A percentile compares a stretch with the other conserved stretches of the same genome.
Conservation (phyloP, 2,888 invertebrate species). For the Oxyteleia sp. region DNA sequence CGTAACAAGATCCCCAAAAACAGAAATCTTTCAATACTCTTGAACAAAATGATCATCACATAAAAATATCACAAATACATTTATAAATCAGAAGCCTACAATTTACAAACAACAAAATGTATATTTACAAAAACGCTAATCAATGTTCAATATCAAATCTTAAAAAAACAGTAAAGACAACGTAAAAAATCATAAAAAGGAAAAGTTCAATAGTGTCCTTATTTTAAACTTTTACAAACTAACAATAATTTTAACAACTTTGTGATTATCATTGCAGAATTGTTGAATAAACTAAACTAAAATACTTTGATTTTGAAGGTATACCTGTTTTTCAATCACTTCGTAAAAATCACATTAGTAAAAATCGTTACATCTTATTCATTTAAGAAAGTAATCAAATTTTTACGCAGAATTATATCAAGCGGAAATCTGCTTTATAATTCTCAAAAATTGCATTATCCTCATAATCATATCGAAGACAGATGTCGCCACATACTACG, state of each 20-base stretch:
- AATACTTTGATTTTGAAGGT: neutral
- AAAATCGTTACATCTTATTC: neutral
- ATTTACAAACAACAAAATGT: neutral
- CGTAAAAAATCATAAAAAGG: neutral
- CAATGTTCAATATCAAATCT: neutral
- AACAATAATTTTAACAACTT: too few species aligned
- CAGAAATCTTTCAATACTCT: slow-evolving; percentile 27
- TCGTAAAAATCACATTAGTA: neutral
- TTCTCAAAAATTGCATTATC: neutral
- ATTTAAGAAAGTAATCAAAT: neutral
- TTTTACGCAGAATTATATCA: neutral
- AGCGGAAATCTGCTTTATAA: neutral
- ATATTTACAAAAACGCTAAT: neutral
- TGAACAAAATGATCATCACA: slow-evolving; percentile 38
- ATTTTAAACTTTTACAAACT: too few species aligned
- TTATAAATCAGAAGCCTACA: neutral
- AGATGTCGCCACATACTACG: neutral
- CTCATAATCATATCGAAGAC: neutral
- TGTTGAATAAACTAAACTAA: neutral
- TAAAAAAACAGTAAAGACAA: too few species aligned
- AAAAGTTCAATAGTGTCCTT: neutral
- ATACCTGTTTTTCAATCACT: neutral
- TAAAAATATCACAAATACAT: slow-evolving; percentile 51
- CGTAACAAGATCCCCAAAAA: slow-evolving; percentile 11
- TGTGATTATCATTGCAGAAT: neutral